Conservation (phyloP, 2,113 vertebrate genomes). For the Trichechus manatus region DNA sequence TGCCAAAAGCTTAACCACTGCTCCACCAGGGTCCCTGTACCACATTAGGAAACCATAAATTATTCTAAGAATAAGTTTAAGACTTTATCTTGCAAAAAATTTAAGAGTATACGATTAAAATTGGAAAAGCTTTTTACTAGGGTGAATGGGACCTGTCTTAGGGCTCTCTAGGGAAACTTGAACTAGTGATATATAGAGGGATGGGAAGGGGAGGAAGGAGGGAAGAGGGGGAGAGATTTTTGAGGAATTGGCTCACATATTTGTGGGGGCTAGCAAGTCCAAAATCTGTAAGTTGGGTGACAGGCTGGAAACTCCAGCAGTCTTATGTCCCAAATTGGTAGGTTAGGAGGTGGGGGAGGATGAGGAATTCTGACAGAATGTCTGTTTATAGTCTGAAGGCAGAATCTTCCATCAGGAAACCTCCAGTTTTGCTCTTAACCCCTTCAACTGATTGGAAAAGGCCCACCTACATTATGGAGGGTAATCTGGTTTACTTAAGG, state of each 20-base stretch:
- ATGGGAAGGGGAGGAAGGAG: neutral
- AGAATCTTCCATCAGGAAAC: neutral
- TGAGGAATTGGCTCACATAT: neutral
- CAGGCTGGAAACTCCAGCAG: neutral
- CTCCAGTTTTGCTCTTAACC: neutral
- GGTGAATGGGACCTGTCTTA: neutral
- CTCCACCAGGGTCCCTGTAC: too few species aligned
- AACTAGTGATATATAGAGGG: too few species aligned
- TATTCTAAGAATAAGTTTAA: constrained; percentile 45
- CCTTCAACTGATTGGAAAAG: neutral
- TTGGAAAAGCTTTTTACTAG: constrained; percentile 7
- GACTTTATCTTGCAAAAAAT: constrained; percentile 45
- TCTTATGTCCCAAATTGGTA: neutral
- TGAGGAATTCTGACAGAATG: neutral
- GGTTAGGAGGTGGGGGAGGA: neutral
- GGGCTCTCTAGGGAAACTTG: too few species aligned
- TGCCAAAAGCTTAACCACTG: too few species aligned
- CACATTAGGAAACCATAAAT: constrained; percentile 5
- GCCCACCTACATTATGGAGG: neutral
- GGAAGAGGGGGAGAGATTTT: neutral
- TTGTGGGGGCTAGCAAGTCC: neutral
- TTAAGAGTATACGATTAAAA: constrained; percentile 22
- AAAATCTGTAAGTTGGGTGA: neutral
- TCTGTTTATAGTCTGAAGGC: neutral
- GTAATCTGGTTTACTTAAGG: neutral